These are phyloP conservation scores for Siniperca chuatsi DNA, from an alignment of 2,113 vertebrate genomes.

Conservation along the genomic window DNA sequence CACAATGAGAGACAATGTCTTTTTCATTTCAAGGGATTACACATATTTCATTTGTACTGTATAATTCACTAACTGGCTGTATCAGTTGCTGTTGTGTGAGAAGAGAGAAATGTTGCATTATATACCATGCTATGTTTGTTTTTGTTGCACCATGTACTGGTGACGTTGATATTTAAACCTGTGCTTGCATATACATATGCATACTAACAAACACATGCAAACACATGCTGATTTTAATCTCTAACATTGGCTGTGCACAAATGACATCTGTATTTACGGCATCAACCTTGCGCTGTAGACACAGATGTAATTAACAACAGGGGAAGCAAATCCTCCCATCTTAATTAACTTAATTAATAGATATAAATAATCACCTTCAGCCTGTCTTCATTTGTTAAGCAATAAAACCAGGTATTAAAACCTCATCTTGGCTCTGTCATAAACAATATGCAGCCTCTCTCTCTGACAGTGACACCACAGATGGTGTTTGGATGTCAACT, in stretches of 20 bases:
- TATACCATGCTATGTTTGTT: not conserved
- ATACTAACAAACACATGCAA: constrained; percentile 15
- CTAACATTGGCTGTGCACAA: constrained; percentile 36
- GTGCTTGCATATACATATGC: not conserved
- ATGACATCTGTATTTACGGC: constrained; percentile 76
- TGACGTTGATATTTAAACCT: constrained; percentile 6
- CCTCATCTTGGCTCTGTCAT: constrained; percentile 74
- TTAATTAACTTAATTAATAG: constrained; percentile 85
- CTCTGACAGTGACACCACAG: constrained; percentile 66
- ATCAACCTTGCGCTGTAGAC: constrained; percentile 46
- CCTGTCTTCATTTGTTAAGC: constrained; percentile 82
- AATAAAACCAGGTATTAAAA: constrained; percentile 82
- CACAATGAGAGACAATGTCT: constrained; percentile 63
- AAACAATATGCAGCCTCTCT: constrained; percentile 75
- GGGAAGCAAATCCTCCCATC: constrained; percentile 75
- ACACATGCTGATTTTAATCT: constrained; percentile 40
- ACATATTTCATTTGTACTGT: constrained; percentile 54
- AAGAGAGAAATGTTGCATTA: not conserved
- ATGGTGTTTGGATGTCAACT: constrained; percentile 71
- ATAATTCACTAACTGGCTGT: constrained; percentile 29
- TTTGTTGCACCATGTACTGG: not conserved
- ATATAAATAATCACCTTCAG: constrained; percentile 85
- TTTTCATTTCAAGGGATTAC: constrained; percentile 68
- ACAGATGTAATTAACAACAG: constrained; percentile 77
- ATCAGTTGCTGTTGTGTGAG: constrained; percentile 9